Conservation (phyloP, 2,797 vertebrate genomes). For the Leptodactylus fallax region DNA sequence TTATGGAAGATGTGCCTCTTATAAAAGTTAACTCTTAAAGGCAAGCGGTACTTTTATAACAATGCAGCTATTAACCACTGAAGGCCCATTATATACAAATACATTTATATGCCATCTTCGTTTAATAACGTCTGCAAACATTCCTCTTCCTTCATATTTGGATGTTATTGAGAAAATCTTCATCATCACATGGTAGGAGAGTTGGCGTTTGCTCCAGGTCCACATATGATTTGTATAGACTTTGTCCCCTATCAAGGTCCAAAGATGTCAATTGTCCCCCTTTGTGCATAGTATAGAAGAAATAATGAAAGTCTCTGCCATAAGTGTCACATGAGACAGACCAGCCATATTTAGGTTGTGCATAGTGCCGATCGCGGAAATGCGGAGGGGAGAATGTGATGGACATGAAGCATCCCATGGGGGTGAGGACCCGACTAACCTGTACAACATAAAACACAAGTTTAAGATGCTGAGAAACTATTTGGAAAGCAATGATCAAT, state of each 20-base stretch:
- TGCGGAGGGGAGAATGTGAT: slow-evolving; percentile 88
- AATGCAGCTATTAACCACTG: too few relatives aligned
- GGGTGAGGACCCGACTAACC: slow-evolving; percentile 87
- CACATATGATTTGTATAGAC: slow-evolving; percentile 62
- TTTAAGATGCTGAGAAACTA: neutral
- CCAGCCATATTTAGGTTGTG: slow-evolving; percentile 84
- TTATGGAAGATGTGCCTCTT: too few relatives aligned
- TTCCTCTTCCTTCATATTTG: slow-evolving; percentile 72
- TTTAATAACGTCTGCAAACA: too few relatives aligned
- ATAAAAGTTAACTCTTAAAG: too few relatives aligned
- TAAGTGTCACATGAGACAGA: slow-evolving; percentile 83
- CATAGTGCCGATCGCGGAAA: slow-evolving; percentile 87
- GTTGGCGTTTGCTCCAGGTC: neutral
- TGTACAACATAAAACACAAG: slow-evolving; percentile 64
- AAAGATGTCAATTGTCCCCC: slow-evolving; percentile 80
- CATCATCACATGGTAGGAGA: slow-evolving; percentile 70
- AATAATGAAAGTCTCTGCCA: slow-evolving; percentile 86
- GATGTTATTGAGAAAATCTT: slow-evolving; percentile 85
- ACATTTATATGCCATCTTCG: too few relatives aligned
- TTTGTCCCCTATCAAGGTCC: slow-evolving; percentile 79
- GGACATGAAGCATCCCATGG: slow-evolving; percentile 86
- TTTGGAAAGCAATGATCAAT: neutral
- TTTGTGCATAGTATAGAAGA: slow-evolving; percentile 88
- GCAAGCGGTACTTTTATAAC: too few relatives aligned
- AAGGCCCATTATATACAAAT: too few relatives aligned